Evolutionary conservation across 1,140 invertebrate species (phyloP), one percentile per base, ranked within the genome.

Genomic region (Bombus pascuorum): DNA sequence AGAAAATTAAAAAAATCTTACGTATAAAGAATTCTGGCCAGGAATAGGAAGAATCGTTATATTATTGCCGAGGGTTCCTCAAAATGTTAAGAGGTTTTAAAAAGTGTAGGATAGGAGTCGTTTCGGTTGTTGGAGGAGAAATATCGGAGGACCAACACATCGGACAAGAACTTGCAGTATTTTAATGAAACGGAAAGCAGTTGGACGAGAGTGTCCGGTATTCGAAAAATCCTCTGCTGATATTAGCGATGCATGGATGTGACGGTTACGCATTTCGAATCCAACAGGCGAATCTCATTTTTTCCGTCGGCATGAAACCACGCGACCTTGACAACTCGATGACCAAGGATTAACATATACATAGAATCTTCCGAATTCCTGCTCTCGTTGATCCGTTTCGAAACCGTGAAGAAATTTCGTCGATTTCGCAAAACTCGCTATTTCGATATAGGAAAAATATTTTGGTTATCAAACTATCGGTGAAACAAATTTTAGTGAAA

Each of bases 151-250:
- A 37, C 32, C 22, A 32, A 68, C 22, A 32, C 42, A 37, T 53
- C 34, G 10, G 32, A 1, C 3, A 25, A 39, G 39, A 47, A 72
- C 22, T 18, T 39, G 25, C 68, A 65, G 65, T 85, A 80, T 80
- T 85, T 85, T 85, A 80, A 71, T 85, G 83, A 85, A 85, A 85
- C 83, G 68, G 76, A 85, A 85, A 85, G 83, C 83, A 80, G 83
- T 80, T 32, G 72, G 76, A 80, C 83, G 53, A 34, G 76, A 72
- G 42, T 28, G 39, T 42, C 57, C 77, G 34, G 77, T 80, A 85
- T 85, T 85, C 76, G 77, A 85, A 85, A 80, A 80, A 85, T 85
- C 76, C 53, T 53, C 66, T 22, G 65, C 34, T 75, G 53, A 79
- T 70, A 79, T 79, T 84, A 84, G 76, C 76, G 82, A 84, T 84